Conservation (phyloP, 2,113 vertebrate species). For the Astur gentilis region DNA sequence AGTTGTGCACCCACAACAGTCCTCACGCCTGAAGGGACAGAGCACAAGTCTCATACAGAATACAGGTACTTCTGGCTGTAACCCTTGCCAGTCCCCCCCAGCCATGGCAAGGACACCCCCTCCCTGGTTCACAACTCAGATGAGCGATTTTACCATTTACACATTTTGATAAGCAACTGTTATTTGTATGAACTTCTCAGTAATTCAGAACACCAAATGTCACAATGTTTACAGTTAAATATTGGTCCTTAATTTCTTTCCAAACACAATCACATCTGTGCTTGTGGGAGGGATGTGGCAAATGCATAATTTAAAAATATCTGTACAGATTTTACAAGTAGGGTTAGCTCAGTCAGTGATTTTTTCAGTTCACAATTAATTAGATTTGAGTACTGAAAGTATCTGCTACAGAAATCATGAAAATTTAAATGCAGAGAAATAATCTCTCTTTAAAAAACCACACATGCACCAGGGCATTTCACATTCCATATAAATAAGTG, state of each 20-base stretch:
- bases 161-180: background rate
- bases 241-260: background rate
- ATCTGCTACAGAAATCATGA: background rate
- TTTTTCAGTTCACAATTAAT: background rate
- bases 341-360: background rate
- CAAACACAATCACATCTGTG: background rate
- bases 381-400: background rate
- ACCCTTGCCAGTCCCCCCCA: background rate
- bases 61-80: too few species aligned
- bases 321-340: background rate
- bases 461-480: background rate
- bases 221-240: background rate
- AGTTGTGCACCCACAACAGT: background rate
- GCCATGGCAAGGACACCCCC: background rate
- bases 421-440: background rate
- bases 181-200: background rate
- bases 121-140: background rate
- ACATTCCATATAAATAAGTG: background rate
- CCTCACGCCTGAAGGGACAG: background rate
- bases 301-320: background rate
- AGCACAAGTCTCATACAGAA: background rate
- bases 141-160: background rate
- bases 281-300: background rate
- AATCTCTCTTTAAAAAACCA: background rate
- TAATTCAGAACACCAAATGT: background rate